phyloP scores from a whole-genome alignment of 2,113 vertebrate species.

The Spheniscus mendiculus region DNA sequence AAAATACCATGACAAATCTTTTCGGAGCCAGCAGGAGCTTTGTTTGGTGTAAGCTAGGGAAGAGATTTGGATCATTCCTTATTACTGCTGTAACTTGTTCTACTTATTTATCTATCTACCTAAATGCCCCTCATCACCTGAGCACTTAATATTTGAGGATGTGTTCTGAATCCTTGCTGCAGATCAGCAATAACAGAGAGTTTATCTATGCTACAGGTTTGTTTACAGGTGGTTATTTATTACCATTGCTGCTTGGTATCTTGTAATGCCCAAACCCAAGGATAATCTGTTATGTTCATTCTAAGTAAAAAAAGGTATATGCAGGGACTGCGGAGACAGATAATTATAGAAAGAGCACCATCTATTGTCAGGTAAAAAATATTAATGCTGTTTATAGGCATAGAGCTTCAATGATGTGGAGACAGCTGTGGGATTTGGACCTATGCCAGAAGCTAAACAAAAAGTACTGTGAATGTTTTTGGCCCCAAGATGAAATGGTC shows the following conservation, averaged over 20 bases:
- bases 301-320: neutral
- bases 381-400: neutral
- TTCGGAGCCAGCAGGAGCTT: neutral
- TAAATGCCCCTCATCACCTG: neutral
- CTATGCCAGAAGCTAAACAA: neutral
- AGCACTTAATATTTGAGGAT: neutral
- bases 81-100: neutral
- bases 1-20: neutral
- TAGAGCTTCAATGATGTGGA: neutral
- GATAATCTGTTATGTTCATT: neutral
- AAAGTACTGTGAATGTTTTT: neutral
- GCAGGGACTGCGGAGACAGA: neutral
- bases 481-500: neutral
- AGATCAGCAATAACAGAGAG: neutral
- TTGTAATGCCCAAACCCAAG: neutral
- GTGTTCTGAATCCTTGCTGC: neutral
- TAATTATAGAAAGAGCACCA: conserved; percentile 65
- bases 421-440: neutral
- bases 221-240: neutral
- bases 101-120: neutral
- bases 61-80: neutral
- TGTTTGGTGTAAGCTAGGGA: neutral
- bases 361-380: conserved; percentile 38
- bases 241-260: neutral
- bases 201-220: neutral